Conservation (phyloP, 2,888 invertebrate species). For the Acleris cristana region DNA sequence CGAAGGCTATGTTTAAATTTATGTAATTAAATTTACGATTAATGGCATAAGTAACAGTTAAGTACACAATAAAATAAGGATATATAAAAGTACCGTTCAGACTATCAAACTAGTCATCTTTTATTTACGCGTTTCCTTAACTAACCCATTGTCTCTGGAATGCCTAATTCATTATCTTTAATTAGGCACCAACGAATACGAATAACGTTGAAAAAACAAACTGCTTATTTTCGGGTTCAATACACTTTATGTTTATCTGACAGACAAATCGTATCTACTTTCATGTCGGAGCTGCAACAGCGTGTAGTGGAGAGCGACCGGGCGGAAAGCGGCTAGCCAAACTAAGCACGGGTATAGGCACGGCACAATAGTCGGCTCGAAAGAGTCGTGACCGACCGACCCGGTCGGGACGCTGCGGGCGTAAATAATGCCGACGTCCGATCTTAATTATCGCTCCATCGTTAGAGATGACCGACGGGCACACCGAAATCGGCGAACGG, state of each 20-base stretch:
- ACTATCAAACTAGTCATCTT: too few species aligned
- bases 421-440: slow-evolving; percentile 80
- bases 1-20: too few species aligned
- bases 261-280: slow-evolving; percentile 37
- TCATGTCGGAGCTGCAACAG: slow-evolving; percentile 33
- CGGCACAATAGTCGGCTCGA: slow-evolving; percentile 76
- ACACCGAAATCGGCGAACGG: slow-evolving; percentile 73
- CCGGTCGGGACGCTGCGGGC: slow-evolving; percentile 78
- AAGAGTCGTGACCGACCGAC: slow-evolving; percentile 78
- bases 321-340: slow-evolving; percentile 41
- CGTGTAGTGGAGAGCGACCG: slow-evolving; percentile 46
- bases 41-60: too few species aligned
- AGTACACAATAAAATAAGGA: too few species aligned
- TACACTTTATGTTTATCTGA: slow-evolving; percentile 36
- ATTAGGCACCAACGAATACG: slow-evolving; percentile 33
- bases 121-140: neutral
- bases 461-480: slow-evolving; percentile 80
- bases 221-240: slow-evolving; percentile 28
- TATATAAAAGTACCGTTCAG: too few species aligned
- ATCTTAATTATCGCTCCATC: slow-evolving; percentile 83
- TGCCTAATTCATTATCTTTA: slow-evolving; percentile 30
- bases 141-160: slow-evolving; percentile 14
- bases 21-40: too few species aligned
- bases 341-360: slow-evolving; percentile 51
- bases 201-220: slow-evolving; percentile 31